A percentile compares a stretch with the other conserved stretches of the same genome.
Conservation (phyloP, 2,113 vertebrate species). For the Austrofundulus limnaeus region DNA sequence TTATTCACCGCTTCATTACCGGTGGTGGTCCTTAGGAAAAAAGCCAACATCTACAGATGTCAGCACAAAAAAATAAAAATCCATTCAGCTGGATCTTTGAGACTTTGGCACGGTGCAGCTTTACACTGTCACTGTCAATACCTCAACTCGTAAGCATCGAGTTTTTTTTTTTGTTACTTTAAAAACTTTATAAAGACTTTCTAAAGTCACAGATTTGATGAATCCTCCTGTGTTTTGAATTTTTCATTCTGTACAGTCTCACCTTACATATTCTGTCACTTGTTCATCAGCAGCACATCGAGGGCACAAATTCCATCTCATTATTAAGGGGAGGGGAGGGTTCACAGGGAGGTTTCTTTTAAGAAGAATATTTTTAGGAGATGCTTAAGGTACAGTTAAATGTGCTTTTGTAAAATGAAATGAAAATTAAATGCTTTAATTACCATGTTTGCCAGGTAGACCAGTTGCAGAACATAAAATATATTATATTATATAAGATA, state of each 20-base stretch:
- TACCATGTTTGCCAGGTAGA: no score
- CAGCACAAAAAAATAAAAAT: neutral
- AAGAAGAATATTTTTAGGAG: no score
- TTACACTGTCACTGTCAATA: neutral
- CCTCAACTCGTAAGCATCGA: neutral
- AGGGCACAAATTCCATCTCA: no score
- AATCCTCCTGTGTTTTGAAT: slow-evolving; percentile 4
- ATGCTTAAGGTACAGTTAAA: no score
- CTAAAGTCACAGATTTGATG: slow-evolving; percentile 26
- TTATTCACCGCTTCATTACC: slow-evolving; percentile 17
- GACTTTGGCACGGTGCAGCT: neutral
- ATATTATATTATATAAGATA: no score
- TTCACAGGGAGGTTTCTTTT: no score
- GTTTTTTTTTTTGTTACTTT: slow-evolving; percentile 5
- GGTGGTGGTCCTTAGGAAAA: neutral
- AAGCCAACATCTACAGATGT: slow-evolving; percentile 8
- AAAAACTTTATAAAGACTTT: slow-evolving; percentile 28
- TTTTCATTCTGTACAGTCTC: slow-evolving; percentile 27
- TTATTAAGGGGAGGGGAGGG: no score
- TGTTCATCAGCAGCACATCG: neutral
- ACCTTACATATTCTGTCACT: neutral
- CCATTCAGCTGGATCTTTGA: neutral
- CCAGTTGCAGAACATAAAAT: no score
- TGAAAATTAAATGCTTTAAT: no score
- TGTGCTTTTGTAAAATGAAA: no score